Percentiles rank a stretch among this genome's conserved stretches.
Conservation (phyloP, 2,888 invertebrate species). For the Iphiclides podalirius region DNA sequence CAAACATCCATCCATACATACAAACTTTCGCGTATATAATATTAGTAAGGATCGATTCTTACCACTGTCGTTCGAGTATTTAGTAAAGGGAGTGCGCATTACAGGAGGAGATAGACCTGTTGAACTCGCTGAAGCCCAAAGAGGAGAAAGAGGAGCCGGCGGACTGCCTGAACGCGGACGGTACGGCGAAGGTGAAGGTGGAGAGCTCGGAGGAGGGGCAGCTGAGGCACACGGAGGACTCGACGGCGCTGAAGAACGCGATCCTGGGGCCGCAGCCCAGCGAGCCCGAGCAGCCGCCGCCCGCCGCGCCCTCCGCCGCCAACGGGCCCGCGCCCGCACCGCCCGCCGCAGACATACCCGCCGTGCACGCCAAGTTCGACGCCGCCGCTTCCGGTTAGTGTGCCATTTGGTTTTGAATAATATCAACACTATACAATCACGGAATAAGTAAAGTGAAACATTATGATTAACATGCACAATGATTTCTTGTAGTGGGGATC, state of each 20-base stretch:
- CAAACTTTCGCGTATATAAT: too few relatives aligned
- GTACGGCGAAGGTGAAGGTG: conserved; percentile 49
- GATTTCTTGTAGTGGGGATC: too few relatives aligned
- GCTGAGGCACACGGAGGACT: conserved; percentile 68
- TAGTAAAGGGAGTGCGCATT: too few relatives aligned
- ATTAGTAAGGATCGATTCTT: too few relatives aligned
- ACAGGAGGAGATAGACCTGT: conserved; percentile 86
- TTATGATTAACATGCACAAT: too few relatives aligned
- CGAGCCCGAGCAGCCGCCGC: conserved; percentile 46
- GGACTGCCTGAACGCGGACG: conserved; percentile 35
- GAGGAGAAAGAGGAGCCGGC: conserved; percentile 76
- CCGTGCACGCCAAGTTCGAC: conserved; percentile 58
- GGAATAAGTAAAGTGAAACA: too few relatives aligned
- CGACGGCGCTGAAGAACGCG: conserved; percentile 68
- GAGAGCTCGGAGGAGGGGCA: conserved; percentile 54
- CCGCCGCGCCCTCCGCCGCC: conserved; percentile 47
- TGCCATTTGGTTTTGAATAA: too few relatives aligned
- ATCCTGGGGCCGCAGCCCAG: conserved; percentile 64
- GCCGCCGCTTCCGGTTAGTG: conserved; percentile 51
- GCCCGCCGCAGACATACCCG: conserved; percentile 50
- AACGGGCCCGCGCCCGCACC: conserved; percentile 59
- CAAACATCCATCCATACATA: too few relatives aligned
- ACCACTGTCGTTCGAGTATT: too few relatives aligned
- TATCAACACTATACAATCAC: too few relatives aligned
- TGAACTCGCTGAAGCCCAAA: conserved; percentile 84